Evolutionary conservation across 2,113 vertebrate genomes (phyloP).

Genomic region (Epinephelus fuscoguttatus): DNA sequence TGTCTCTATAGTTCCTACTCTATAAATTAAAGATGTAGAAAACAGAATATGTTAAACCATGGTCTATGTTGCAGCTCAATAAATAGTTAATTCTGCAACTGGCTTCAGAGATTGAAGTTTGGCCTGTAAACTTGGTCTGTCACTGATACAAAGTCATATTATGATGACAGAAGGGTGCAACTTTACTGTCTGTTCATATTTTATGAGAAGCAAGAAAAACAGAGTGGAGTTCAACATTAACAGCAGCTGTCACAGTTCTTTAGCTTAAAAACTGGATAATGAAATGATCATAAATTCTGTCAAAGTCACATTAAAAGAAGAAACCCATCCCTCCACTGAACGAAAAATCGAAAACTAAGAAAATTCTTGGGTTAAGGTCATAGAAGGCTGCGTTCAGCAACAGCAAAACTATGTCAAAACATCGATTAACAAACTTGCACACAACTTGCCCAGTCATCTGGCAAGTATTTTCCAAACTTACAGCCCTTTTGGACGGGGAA

Average conservation of each 20-base stretch:
- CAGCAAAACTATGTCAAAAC: too few relatives aligned
- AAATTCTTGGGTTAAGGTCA: too few relatives aligned
- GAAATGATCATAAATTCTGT: constrained; percentile 3
- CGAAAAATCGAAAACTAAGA: too few relatives aligned
- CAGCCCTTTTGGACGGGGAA: too few relatives aligned
- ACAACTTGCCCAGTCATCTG: too few relatives aligned
- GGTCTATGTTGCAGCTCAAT: neutral
- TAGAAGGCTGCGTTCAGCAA: too few relatives aligned
- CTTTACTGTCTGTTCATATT: neutral
- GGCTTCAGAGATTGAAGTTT: neutral
- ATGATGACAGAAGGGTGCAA: constrained; percentile 1
- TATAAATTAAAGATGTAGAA: neutral
- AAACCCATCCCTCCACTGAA: too few relatives aligned
- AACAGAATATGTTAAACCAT: neutral
- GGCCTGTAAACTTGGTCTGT: neutral
- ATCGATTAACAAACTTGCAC: too few relatives aligned
- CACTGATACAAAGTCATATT: neutral
- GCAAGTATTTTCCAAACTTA: too few relatives aligned
- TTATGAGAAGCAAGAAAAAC: neutral
- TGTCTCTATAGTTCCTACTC: too few relatives aligned
- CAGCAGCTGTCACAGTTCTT: neutral
- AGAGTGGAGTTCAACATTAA: neutral
- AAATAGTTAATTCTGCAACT: neutral
- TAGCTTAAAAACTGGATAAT: constrained; percentile 13
- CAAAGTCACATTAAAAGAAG: neutral